phyloP scores from a whole-genome alignment of 1,140 invertebrate genomes.

The Parapsyche elsis region DNA sequence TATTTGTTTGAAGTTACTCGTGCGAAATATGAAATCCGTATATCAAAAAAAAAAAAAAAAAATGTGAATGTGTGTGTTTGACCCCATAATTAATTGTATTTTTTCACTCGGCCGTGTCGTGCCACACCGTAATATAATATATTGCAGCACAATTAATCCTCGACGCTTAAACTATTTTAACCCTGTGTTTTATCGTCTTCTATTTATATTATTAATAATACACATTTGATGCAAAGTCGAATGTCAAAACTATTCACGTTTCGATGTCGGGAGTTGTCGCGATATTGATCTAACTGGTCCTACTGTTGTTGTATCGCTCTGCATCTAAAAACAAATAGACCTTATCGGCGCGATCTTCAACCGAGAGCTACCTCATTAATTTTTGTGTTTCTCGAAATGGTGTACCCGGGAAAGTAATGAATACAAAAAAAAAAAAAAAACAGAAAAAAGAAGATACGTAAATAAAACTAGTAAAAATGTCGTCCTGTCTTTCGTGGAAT shows the following conservation, averaged over 20 bases:
- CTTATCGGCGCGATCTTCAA: slow-evolving; percentile 27
- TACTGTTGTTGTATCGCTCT: slow-evolving; percentile 35
- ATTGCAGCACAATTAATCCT: slow-evolving; percentile 35
- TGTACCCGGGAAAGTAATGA: slow-evolving; percentile 1
- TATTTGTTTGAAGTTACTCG: slow-evolving; percentile 11
- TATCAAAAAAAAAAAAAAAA: slow-evolving; percentile 4
- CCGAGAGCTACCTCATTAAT: slow-evolving; percentile 38
- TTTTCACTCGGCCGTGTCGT: slow-evolving; percentile 34
- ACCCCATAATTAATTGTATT: slow-evolving; percentile 33
- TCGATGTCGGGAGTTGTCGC: background rate
- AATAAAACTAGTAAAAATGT: slow-evolving; percentile 31
- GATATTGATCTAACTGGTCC: slow-evolving; percentile 34
- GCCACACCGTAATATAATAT: slow-evolving; percentile 29
- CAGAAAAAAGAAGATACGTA: background rate
- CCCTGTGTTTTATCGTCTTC: background rate
- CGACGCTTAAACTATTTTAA: slow-evolving; percentile 16
- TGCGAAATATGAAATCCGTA: slow-evolving; percentile 28
- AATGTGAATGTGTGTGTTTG: slow-evolving; percentile 10
- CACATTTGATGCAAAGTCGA: background rate
- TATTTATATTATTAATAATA: background rate
- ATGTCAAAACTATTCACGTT: background rate
- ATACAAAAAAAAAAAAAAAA: background rate
- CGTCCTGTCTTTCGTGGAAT: slow-evolving; percentile 20
- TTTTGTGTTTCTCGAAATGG: slow-evolving; percentile 29
- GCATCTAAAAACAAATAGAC: slow-evolving; percentile 45